A percentile compares a stretch with the other conserved stretches of the same genome.
Conservation (phyloP, 1,140 invertebrate genomes). For the Ganaspis sp. region DNA sequence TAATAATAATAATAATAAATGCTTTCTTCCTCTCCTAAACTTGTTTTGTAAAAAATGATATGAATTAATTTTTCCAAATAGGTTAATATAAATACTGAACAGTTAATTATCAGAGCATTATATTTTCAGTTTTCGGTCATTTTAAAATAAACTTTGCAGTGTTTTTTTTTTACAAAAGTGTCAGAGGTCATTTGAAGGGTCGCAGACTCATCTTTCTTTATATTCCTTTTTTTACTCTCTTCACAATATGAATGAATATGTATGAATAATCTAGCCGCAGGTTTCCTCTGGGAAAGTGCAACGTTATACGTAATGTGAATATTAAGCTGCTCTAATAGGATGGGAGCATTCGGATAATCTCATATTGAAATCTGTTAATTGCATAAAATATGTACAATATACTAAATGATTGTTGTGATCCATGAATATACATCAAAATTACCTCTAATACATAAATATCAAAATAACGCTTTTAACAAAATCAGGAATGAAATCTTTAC, state of each 20-base stretch:
- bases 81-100: too few relatives aligned
- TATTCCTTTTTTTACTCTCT: background rate
- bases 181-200: background rate
- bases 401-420: background rate
- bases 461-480: too few relatives aligned
- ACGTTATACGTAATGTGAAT: slow-evolving; percentile 26
- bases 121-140: too few relatives aligned
- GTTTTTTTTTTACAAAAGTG: background rate
- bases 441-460: too few relatives aligned
- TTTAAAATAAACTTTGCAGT: background rate
- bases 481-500: too few relatives aligned
- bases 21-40: too few relatives aligned
- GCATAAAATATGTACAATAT: background rate
- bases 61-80: too few relatives aligned
- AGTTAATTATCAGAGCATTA: too few relatives aligned
- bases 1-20: too few relatives aligned
- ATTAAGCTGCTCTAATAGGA: slow-evolving; percentile 23
- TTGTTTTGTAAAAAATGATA: too few relatives aligned
- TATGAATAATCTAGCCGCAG: slow-evolving; percentile 16
- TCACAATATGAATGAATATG: slow-evolving; percentile 32
- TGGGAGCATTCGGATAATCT: background rate
- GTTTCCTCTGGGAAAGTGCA: background rate
- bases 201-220: background rate
- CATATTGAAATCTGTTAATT: background rate
- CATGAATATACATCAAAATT: background rate